Evolutionary conservation across 2,113 vertebrate genomes (phyloP), one percentile per base, ranked within the genome.

Genomic region (Lagopus leucura): DNA sequence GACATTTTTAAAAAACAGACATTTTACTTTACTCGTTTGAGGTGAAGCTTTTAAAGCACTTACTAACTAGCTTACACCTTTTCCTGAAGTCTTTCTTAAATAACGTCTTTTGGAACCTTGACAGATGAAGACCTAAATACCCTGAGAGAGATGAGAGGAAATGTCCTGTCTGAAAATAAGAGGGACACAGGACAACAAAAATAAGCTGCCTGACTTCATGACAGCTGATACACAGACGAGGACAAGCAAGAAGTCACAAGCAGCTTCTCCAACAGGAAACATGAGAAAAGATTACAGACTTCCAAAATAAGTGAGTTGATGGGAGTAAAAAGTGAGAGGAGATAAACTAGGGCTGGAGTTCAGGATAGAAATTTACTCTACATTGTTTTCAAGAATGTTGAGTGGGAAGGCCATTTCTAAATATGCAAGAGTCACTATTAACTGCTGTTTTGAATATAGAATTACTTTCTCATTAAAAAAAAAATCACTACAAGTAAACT

Each of bases 341-440:
- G 32, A 13, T 15, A 77, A 83, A 57, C 3, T 24, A 66, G 36
- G 6, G 13, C 38, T 77, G n/a, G 22, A 58, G 27, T 15, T 58
- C 14, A 52, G 32, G 8, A 8, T 27, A 32, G 22, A 6, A 4
- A 21, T 22, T 36, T 2, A 1, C 0, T 4, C 6, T 40, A 4
- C 5, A 7, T 36, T 34, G 22, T 86, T 82, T 79, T 32, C 48
- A 27, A 27, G 40, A 7, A 27, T 4, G 0, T 2, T 24, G 50
- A 77, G 30, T 5, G 10, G 65, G 12, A 24, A 85, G 10, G 6
- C 28, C 4, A 13, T 90, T 65, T 32, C 55, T 63, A 42, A 14
- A 6, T 66, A 7, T 8, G 1, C 30, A 25, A 71, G 43, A 71
- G 21, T 70, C 43, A 74, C 20, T 40, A 18, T 21, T 5, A 71